phyloP scores from a whole-genome alignment of 2,113 vertebrate genomes.

The Apodemus sylvaticus region DNA sequence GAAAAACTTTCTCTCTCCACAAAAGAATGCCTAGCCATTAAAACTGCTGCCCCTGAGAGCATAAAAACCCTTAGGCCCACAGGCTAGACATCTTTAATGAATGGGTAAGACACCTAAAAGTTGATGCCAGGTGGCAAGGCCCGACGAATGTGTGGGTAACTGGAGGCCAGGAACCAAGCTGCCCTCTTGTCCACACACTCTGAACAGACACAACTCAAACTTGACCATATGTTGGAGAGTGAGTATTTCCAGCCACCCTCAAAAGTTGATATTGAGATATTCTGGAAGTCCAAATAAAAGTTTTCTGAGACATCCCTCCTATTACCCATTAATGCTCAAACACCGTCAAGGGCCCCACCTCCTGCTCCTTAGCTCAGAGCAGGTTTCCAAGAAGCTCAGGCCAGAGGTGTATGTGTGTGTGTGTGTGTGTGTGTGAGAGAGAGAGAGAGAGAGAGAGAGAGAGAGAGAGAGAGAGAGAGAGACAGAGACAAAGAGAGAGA shows the following conservation, averaged over 20 bases:
- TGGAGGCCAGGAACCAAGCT: neutral
- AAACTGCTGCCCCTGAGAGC: neutral
- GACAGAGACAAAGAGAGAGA: too few species aligned
- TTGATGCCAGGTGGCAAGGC: neutral
- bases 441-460: too few species aligned
- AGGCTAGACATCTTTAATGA: neutral
- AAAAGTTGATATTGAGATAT: neutral
- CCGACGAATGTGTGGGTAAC: neutral
- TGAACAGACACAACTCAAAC: neutral
- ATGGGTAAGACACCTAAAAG: neutral
- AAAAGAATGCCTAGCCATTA: neutral
- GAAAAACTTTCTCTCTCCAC: neutral
- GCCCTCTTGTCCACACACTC: neutral
- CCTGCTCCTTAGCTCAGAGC: neutral
- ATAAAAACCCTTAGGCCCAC: neutral
- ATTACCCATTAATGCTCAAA: neutral
- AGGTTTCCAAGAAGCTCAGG: neutral
- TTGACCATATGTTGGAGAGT: neutral
- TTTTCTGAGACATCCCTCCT: neutral
- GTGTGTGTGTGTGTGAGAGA: too few species aligned
- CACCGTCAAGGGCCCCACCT: neutral
- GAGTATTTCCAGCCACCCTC: neutral
- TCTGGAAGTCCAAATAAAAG: neutral
- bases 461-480: too few species aligned
- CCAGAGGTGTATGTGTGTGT: too few species aligned